Evolutionary conservation across 2,797 vertebrate genomes (phyloP).

Genomic region (Nyctibius grandis): DNA sequence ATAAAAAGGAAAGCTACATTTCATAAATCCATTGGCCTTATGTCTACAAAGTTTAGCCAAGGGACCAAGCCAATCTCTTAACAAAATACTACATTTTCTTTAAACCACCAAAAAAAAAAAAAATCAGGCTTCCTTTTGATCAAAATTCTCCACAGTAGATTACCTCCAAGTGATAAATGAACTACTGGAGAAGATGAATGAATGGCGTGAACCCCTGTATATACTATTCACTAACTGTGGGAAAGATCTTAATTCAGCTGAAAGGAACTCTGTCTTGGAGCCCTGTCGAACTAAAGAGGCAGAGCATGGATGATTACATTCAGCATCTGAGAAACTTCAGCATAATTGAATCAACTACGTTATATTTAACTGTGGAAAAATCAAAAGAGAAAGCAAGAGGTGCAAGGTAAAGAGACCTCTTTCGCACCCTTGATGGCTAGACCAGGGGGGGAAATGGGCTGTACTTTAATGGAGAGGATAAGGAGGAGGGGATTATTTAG

Average conservation of each 20-base stretch:
- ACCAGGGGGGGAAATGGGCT: neutral
- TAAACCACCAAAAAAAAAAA: neutral
- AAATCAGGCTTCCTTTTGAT: neutral
- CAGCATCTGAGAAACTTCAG: slow-evolving; percentile 24
- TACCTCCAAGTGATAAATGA: slow-evolving; percentile 56
- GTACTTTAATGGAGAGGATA: neutral
- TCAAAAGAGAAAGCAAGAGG: neutral
- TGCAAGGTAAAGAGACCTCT: neutral
- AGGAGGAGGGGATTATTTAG: neutral
- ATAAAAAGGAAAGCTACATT: neutral
- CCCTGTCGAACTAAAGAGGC: slow-evolving; percentile 15
- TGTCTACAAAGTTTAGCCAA: neutral
- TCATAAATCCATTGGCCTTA: neutral
- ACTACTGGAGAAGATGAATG: slow-evolving; percentile 50
- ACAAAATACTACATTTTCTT: neutral
- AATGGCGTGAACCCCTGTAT: slow-evolving; percentile 27
- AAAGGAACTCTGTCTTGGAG: slow-evolving; percentile 30
- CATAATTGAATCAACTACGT: neutral
- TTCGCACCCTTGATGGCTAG: neutral
- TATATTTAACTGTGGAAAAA: neutral
- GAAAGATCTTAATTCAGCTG: slow-evolving; percentile 57
- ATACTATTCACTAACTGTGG: slow-evolving; percentile 17
- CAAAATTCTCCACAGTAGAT: slow-evolving; percentile 59
- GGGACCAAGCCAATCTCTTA: neutral
- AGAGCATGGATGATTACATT: slow-evolving; percentile 34